Base-by-base conservation (phyloP, 2,113 vertebrate species). In the Bos javanicus region DNA sequence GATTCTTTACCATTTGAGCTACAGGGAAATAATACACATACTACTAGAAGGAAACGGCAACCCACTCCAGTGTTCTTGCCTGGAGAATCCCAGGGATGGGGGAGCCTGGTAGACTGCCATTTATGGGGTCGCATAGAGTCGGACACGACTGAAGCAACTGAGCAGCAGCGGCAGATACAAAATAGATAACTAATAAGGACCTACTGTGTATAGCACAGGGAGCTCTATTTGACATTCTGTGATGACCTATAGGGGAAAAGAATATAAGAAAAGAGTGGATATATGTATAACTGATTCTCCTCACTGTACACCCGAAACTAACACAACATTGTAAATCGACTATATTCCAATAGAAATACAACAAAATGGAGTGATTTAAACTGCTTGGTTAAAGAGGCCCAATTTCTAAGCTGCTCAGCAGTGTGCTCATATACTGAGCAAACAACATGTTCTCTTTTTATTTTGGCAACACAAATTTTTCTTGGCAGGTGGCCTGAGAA, bases 391-490 rank as follows among this genome's bases (percentile, higher is more conserved):
- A 88, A 91, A 92, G 87, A 91, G 43, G 56, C 33, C 43, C 25
- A 7, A 3, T 82, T 90, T 91, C 91, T 76, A 84, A 87, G 59
- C 16, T 0, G 12, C 57, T 95, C 43, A 21, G 30, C 62, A 33
- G 19, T 62, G 17, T 71, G 67, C 36, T n/a, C 36, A 11, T 62
- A 28, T 92, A 46, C 30, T 94, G 87, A 97, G 80, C 82, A 95
- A 97, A 96, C 54, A 88, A 50, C 21, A 87, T 60, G 25, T 78
- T 87, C 90, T 90, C 43, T 95, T 64, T 64, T 96, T 30, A 6
- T 85, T 95, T 96, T 95, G 50, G 30, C 90, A 82, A 96, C 3
- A 0, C n/a, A 21, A 8, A 26, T 94, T 97, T 97, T 95, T 85
- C 86, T 97, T 91, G 64, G 33, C 59, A 52, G 36, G 82, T 86